Percentiles rank a stretch among this genome's conserved stretches.
These are phyloP conservation scores for Drosophila kokeensis DNA, from an alignment of 2,888 invertebrate genomes.

Conservation along the genomic window DNA sequence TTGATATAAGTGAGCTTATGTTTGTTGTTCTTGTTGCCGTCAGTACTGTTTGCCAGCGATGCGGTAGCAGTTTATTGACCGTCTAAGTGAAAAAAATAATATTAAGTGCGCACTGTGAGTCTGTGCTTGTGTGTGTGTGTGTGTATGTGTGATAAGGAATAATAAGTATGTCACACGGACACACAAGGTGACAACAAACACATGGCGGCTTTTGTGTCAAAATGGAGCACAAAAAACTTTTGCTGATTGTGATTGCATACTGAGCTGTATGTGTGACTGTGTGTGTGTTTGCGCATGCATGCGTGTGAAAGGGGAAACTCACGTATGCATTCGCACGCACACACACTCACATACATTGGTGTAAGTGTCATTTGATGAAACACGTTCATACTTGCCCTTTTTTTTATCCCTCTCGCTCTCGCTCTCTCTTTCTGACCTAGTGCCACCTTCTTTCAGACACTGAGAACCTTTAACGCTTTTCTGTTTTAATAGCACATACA, in stretches of 20 bases:
- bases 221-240: slow-evolving; percentile 68
- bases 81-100: slow-evolving; percentile 33
- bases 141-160: slow-evolving; percentile 52
- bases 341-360: slow-evolving; percentile 20
- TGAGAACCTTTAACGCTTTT: slow-evolving; percentile 36
- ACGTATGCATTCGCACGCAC: slow-evolving; percentile 40
- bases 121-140: slow-evolving; percentile 13
- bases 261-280: slow-evolving; percentile 13
- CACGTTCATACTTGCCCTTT: slow-evolving; percentile 15
- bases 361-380: slow-evolving; percentile 53
- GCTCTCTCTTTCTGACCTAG: slow-evolving; percentile 12
- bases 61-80: slow-evolving; percentile 55
- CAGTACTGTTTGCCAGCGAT: slow-evolving; percentile 43
- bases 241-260: slow-evolving; percentile 56
- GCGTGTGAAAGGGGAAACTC: slow-evolving; percentile 38
- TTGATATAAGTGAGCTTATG: slow-evolving; percentile 15
- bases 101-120: slow-evolving; percentile 37
- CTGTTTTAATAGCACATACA: slow-evolving; percentile 69
- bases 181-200: slow-evolving; percentile 37
- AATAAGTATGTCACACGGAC: slow-evolving; percentile 64
- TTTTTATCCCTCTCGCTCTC: not conserved
- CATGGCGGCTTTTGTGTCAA: slow-evolving; percentile 65
- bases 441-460: slow-evolving; percentile 13
- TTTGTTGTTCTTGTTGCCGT: slow-evolving; percentile 18
- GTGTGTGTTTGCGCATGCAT: slow-evolving; percentile 20